Percentiles rank a stretch among this genome's conserved stretches.
Evolutionary conservation across 1,140 invertebrate species (phyloP).

Genomic region (Drosophila murphyi): DNA sequence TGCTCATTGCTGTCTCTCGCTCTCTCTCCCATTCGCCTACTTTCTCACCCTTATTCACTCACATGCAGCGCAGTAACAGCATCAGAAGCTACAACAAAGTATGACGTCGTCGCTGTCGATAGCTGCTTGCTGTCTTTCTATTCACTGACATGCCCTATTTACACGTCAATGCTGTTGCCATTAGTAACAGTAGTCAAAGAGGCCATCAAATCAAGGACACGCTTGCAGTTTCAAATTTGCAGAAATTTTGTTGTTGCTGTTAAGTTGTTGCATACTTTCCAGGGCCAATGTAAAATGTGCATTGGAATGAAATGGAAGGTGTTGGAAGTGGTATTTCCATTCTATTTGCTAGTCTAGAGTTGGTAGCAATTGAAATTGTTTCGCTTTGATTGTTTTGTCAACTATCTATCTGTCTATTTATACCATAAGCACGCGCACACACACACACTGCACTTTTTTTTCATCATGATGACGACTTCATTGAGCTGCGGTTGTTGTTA

Average conservation of each 20-base stretch:
- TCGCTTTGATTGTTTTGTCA: conserved; percentile 25
- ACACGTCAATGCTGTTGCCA: conserved; percentile 2
- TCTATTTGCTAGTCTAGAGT: not conserved
- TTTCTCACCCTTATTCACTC: not conserved
- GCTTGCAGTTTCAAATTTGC: conserved; percentile 1
- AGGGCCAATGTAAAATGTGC: not conserved
- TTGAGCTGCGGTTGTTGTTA: conserved; percentile 47
- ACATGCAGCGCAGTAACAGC: conserved; percentile 10
- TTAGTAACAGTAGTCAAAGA: conserved; percentile 1
- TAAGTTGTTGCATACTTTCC: conserved; percentile 26
- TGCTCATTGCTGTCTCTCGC: not conserved
- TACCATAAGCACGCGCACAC: no score
- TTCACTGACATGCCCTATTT: conserved; percentile 1
- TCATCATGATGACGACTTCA: not conserved
- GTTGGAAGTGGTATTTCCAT: conserved; percentile 11
- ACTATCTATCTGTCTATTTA: not conserved
- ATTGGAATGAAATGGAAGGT: conserved; percentile 3
- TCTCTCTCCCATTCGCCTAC: not conserved
- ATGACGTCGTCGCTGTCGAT: conserved; percentile 50
- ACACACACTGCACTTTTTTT: not conserved
- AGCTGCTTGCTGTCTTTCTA: not conserved
- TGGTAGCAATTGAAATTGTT: conserved; percentile 21
- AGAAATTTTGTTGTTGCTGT: not conserved
- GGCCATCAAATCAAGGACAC: conserved; percentile 22
- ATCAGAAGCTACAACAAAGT: conserved; percentile 16